Evolutionary conservation across 2,113 vertebrate species (phyloP), one percentile per base, ranked within the genome.

Genomic region (Peromyscus leucopus): DNA sequence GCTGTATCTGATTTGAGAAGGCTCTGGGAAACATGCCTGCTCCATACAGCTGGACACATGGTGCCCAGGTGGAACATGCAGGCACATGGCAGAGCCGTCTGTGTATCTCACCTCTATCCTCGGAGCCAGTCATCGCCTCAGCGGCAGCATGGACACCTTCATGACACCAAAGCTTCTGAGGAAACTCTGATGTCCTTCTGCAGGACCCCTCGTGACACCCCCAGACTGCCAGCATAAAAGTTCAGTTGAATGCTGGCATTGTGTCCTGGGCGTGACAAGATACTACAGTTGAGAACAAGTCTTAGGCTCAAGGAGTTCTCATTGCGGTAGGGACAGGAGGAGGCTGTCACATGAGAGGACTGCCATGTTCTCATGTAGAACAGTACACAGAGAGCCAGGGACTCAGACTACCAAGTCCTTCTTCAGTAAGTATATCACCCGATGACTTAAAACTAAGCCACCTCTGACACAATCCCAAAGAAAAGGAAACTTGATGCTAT

Each of bases 241-340:
- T 76, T 55, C 15, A 10, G 13, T 9, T 15, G 33, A 76, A 39
- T 8, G 5, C 79, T 31, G 21, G n/a, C 42, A 12, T 1, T 2
- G 1, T 10, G 8, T 16, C 33, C 24, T 7, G 24, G n/a, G 2
- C 42, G 21, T 9, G 24, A 59, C 0, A 26, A 57, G 57, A 7
- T 16, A 31, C 26, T 59, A n/a, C 36, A 39, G 24, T 19, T 59
- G 57, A 74, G 46, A 76, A 48, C 31, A 2, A 7, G 48, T 2
- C 3, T n/a, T 85, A 24, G 51, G 2, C 71, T 89, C 0, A 0
- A 59, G 63, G 79, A 39, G 42, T 71, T 46, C 2, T 15, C 22
- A 2, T 2, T 16, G 51, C 28, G 33, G 31, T 42, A 55, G n/a
- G 8, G 31, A 51, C 46, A 36, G 67, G 46, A 92, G n/a, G 42